These are phyloP conservation scores for Magallana ariakensis DNA, from an alignment of 1,140 invertebrate species.

Conservation along the genomic window DNA sequence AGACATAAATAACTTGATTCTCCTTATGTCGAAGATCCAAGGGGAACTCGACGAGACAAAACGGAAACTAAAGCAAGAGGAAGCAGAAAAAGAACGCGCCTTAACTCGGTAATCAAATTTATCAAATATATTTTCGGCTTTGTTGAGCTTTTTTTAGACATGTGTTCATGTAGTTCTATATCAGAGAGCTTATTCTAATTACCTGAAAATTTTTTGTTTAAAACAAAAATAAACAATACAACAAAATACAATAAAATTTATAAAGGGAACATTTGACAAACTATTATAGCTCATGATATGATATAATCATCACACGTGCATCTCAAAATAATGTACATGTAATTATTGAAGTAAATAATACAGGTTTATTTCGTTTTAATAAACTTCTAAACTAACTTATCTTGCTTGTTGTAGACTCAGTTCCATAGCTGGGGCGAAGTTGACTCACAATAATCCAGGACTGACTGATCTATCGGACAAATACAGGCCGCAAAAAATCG, in stretches of 20 bases:
- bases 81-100: neutral
- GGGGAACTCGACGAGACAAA: neutral
- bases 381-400: neutral
- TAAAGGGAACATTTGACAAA: too few relatives aligned
- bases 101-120: neutral
- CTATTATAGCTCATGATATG: too few relatives aligned
- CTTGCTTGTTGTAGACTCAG: neutral
- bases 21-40: neutral
- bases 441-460: conserved; percentile 29
- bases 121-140: neutral
- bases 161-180: too few relatives aligned
- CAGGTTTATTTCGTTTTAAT: too few relatives aligned
- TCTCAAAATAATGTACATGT: too few relatives aligned
- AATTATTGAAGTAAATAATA: too few relatives aligned
- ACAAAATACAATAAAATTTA: too few relatives aligned
- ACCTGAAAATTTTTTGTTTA: too few relatives aligned
- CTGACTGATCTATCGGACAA: conserved; percentile 21
- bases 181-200: too few relatives aligned
- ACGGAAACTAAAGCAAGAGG: neutral
- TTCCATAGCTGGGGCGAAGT: conserved; percentile 27
- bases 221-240: too few relatives aligned
- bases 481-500: conserved; percentile 38
- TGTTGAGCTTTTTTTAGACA: neutral
- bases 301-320: too few relatives aligned
- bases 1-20: neutral